These are phyloP conservation scores for Oplegnathus fasciatus DNA, from an alignment of 2,113 vertebrate species.

Conservation along the genomic window DNA sequence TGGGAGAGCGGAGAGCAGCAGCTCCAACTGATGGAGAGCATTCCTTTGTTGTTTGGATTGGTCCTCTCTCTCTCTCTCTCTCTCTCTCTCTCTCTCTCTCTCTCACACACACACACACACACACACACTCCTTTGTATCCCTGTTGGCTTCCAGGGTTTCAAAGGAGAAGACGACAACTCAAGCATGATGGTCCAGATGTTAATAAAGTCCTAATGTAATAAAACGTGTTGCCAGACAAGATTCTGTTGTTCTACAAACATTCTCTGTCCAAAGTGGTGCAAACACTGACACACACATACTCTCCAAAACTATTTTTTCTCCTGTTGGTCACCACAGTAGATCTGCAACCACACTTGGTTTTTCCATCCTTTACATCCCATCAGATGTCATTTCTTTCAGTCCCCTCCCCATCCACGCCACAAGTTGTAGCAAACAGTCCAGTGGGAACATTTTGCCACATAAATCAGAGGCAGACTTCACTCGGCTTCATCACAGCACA, in stretches of 20 bases:
- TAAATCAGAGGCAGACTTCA: conserved; percentile 10
- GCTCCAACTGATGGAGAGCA: conserved; percentile 59
- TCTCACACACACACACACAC: too few relatives aligned
- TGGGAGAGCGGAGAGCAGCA: conserved; percentile 62
- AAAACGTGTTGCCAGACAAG: not conserved
- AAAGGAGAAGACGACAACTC: conserved; percentile 49
- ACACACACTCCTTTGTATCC: conserved; percentile 26
- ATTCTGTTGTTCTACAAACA: not conserved
- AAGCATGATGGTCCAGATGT: conserved; percentile 4
- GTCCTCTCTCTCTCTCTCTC: conserved; percentile 41
- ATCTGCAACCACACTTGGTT: not conserved
- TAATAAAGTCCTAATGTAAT: conserved; percentile 11
- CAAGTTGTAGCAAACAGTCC: not conserved
- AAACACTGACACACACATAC: not conserved
- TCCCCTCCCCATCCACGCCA: not conserved
- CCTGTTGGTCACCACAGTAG: not conserved
- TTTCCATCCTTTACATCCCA: not conserved
- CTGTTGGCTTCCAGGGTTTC: conserved; percentile 66
- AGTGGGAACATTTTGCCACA: conserved; percentile 5
- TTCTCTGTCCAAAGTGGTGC: not conserved
- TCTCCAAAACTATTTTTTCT: not conserved
- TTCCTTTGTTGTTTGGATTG: conserved; percentile 71
- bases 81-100: conserved; percentile 16
- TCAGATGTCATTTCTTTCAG: not conserved
- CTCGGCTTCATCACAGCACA: conserved; percentile 5